Evolutionary conservation across 2,113 vertebrate genomes (phyloP), one percentile per base, ranked within the genome.

Genomic region (Petaurus breviceps): DNA sequence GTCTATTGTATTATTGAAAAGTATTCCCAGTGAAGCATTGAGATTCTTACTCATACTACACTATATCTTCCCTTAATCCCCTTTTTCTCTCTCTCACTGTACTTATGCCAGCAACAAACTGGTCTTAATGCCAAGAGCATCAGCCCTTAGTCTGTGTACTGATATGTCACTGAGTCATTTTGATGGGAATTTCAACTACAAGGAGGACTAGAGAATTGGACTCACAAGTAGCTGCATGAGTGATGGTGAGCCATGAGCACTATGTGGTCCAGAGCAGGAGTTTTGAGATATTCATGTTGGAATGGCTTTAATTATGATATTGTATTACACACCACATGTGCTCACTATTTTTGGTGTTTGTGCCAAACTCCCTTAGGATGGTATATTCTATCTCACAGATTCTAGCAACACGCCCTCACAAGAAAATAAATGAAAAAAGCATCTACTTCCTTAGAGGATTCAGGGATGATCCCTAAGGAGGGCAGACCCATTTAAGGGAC

Each of bases 401-500:
- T 98, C 90, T 91, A 97, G 51, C 95, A 96, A 8, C 51, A 46
- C 23, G 94, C 90, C 51, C 90, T 84, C 47, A 28, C 3, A 97
- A 92, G 55, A 90, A 94, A 43, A 93, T 54, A 90, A 37, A 19
- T 61, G 57, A 95, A 97, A 95, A 97, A 47, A 31, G 43, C 50
- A 95, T 68, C 19, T 10, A 92, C 97, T 95, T 92, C 91, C 37
- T 92, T 52, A 8, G 0, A 91, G 84, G 53, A 90, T 93, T 98
- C 94, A 46, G 4, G 22, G 50, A 97, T 93, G 95, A 47, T 51
- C 92, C 92, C 90, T n/a, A 22, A 23, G 43, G 91, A 97, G 97
- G 93, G 96, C 22, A 94, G 94, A 97, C 96, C 61, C 96, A 97
- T 93, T 97, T 94, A 95, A 94, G 93, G 94, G 94, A 91, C 97